Percentiles rank a stretch among this genome's conserved stretches.
These are phyloP conservation scores for Botia almorhae DNA, from an alignment of 2,797 vertebrate genomes.

Conservation along the genomic window DNA sequence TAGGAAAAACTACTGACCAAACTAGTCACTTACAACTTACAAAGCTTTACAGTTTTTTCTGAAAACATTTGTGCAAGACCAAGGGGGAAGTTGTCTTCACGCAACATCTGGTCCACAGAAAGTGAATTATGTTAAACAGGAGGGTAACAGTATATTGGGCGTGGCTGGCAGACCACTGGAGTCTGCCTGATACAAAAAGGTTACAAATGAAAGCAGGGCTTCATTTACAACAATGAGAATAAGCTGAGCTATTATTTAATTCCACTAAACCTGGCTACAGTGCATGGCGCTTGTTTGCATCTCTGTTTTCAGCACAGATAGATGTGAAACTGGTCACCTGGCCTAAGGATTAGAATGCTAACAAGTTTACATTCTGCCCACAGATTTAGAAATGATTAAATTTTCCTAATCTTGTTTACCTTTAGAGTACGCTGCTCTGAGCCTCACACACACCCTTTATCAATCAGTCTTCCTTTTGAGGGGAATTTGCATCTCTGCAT, in stretches of 20 bases:
- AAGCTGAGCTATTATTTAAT: constrained; percentile 67
- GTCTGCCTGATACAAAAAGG: constrained; percentile 61
- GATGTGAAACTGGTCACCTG: constrained; percentile 77
- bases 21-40: too few species aligned
- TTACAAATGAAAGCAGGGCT: constrained; percentile 62
- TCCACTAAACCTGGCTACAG: constrained; percentile 64
- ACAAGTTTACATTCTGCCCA: constrained; percentile 84
- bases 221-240: constrained; percentile 57
- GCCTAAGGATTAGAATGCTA: constrained; percentile 79
- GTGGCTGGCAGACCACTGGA: constrained; percentile 58
- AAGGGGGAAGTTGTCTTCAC: constrained; percentile 51
- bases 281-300: constrained; percentile 45
- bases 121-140: constrained; percentile 52
- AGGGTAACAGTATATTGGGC: constrained; percentile 66
- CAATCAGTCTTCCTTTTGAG: constrained; percentile 75
- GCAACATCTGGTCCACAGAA: constrained; percentile 67
- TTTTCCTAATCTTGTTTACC: constrained; percentile 88
- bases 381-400: constrained; percentile 85
- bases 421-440: constrained; percentile 82
- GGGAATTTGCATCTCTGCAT: constrained; percentile 82
- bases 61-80: constrained; percentile 59
- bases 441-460: constrained; percentile 80
- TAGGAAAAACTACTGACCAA: not conserved
- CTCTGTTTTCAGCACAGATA: constrained; percentile 70
- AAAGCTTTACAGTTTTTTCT: not conserved